Conservation (phyloP, 2,888 invertebrate species). For the Agonopterix subpropinquella region DNA sequence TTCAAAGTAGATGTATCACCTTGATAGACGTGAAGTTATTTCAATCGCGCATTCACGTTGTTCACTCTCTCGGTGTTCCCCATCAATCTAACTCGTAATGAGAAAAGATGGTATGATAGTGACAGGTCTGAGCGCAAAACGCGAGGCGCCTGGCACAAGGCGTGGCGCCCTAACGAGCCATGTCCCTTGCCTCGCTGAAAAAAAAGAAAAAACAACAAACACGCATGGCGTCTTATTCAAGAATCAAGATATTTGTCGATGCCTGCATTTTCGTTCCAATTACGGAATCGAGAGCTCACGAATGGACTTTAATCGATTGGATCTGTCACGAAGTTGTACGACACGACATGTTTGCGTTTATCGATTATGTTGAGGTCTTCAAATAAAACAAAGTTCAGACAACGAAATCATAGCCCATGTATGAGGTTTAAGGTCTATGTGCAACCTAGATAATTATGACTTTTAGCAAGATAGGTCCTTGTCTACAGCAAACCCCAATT, state of each 20-base stretch:
- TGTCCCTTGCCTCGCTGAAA: conserved; percentile 24
- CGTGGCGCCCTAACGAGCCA: conserved; percentile 41
- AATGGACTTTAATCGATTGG: conserved; percentile 44
- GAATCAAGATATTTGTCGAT: conserved; percentile 44
- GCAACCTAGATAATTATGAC: too few species aligned
- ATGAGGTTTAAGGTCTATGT: too few species aligned
- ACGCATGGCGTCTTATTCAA: conserved; percentile 7
- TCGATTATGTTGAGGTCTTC: too few species aligned
- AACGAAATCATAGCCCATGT: too few species aligned
- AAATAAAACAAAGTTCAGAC: too few species aligned
- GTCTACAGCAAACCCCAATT: too few species aligned
- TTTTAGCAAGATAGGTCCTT: too few species aligned
- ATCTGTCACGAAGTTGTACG: conserved; percentile 40
- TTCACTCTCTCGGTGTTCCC: conserved; percentile 26
- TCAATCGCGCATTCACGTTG: conserved; percentile 21
- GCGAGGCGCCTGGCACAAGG: conserved; percentile 29
- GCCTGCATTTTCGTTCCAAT: conserved; percentile 50
- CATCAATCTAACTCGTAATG: conserved; percentile 46
- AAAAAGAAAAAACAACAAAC: conserved; percentile 7
- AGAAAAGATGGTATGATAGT: conserved; percentile 41
- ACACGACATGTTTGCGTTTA: conserved; percentile 17
- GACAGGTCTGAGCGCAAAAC: conserved; percentile 25
- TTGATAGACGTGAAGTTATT: conserved; percentile 24
- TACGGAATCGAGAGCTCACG: conserved; percentile 55
- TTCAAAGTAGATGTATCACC: background rate